Conservation (phyloP, 2,888 invertebrate species). For the Brachynemurus nebulosus region DNA sequence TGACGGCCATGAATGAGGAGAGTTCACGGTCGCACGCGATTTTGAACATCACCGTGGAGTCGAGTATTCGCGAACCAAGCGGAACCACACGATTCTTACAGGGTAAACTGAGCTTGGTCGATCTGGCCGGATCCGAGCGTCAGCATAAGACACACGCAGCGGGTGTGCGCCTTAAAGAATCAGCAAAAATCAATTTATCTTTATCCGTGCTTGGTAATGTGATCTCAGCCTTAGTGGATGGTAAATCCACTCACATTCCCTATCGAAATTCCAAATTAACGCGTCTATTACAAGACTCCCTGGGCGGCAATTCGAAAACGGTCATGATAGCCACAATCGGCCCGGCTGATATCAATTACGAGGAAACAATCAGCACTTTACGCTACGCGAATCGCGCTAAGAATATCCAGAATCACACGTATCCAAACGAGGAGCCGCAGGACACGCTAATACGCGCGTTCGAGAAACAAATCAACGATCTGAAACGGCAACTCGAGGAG, state of each 20-base stretch:
- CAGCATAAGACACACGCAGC: slow-evolving; percentile 94
- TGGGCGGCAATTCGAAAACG: slow-evolving; percentile 93
- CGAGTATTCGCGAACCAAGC: slow-evolving; percentile 69
- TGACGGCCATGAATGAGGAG: slow-evolving; percentile 95
- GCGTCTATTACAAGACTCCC: slow-evolving; percentile 83
- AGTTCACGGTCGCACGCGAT: slow-evolving; percentile 97
- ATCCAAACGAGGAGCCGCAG: slow-evolving; percentile 94
- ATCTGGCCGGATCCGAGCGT: slow-evolving; percentile 94
- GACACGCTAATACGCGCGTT: slow-evolving; percentile 91
- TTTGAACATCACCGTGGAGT: slow-evolving; percentile 95
- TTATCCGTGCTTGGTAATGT: slow-evolving; percentile 96
- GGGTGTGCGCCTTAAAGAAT: slow-evolving; percentile 86
- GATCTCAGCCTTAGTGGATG: slow-evolving; percentile 94
- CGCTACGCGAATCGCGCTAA: slow-evolving; percentile 93
- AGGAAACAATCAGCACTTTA: slow-evolving; percentile 92
- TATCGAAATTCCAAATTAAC: slow-evolving; percentile 97
- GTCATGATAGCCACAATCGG: slow-evolving; percentile 95
- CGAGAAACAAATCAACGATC: slow-evolving; percentile 89
- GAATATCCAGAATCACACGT: slow-evolving; percentile 90
- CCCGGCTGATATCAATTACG: slow-evolving; percentile 92
- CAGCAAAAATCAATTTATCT: slow-evolving; percentile 95
- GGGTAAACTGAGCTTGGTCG: slow-evolving; percentile 95
- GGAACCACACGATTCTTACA: slow-evolving; percentile 81
- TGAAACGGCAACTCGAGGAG: slow-evolving; percentile 60
- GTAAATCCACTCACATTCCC: slow-evolving; percentile 93